Conservation (phyloP, 2,797 vertebrate genomes). For the Typhlichthys eigenmanni region DNA sequence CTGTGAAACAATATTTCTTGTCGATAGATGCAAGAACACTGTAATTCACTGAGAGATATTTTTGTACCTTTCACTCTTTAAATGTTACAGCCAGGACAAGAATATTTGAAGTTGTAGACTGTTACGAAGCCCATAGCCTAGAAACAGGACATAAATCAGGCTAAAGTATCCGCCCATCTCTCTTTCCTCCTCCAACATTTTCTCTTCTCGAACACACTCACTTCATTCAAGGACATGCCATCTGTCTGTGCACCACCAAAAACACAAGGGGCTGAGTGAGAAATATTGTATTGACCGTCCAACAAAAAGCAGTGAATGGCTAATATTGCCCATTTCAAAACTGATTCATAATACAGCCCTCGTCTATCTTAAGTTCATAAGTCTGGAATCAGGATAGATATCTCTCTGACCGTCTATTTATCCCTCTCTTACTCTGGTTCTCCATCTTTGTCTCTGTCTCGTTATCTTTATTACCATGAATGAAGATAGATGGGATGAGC, state of each 20-base stretch:
- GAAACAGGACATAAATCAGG: slow-evolving; percentile 68
- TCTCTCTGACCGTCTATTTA: not conserved
- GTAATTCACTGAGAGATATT: not conserved
- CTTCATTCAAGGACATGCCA: slow-evolving; percentile 57
- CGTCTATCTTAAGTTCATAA: slow-evolving; percentile 29
- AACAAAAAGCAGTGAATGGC: slow-evolving; percentile 13
- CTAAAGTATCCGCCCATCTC: slow-evolving; percentile 30
- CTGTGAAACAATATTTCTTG: not conserved
- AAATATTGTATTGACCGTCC: slow-evolving; percentile 28
- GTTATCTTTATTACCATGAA: slow-evolving; percentile 59
- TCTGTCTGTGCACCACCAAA: slow-evolving; percentile 37
- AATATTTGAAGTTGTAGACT: slow-evolving; percentile 36
- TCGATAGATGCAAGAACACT: not conserved
- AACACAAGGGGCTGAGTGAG: slow-evolving; percentile 23
- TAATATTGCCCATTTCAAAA: slow-evolving; percentile 34
- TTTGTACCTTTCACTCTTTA: slow-evolving; percentile 24
- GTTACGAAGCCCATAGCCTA: slow-evolving; percentile 57
- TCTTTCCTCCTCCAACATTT: slow-evolving; percentile 33
- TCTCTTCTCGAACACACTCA: slow-evolving; percentile 44
- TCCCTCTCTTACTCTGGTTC: slow-evolving; percentile 16
- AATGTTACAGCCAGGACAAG: slow-evolving; percentile 23
- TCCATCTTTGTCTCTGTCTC: slow-evolving; percentile 17
- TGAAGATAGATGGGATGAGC: slow-evolving; percentile 59
- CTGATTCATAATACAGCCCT: slow-evolving; percentile 21
- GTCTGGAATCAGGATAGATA: slow-evolving; percentile 20